Evolutionary conservation across 37 sponge, comb jelly and placozoan genomes (phyloP).

Genomic region (Theonella swinhoei): DNA sequence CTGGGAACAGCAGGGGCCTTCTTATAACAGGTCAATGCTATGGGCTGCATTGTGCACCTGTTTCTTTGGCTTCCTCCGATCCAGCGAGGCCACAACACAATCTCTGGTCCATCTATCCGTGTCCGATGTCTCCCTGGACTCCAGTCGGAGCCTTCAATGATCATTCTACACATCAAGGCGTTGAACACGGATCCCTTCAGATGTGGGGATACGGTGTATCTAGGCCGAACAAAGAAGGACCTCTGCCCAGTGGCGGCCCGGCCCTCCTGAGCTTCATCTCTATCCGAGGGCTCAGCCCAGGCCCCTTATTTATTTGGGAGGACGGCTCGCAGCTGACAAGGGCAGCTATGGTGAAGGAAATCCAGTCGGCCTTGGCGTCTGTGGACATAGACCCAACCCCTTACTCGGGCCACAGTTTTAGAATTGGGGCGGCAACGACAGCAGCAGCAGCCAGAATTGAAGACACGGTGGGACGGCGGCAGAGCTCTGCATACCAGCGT

Average conservation of each 20-base stretch:
- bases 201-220: slow-evolving; percentile 9
- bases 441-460: not conserved
- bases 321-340: not conserved
- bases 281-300: not conserved
- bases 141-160: slow-evolving; percentile 8
- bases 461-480: not conserved
- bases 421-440: slow-evolving; percentile 4
- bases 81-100: not conserved
- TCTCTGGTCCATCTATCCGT: not conserved
- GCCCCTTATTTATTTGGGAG: not conserved
- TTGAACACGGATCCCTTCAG: slow-evolving; percentile 58
- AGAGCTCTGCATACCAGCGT: not conserved
- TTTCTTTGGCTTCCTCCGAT: not conserved
- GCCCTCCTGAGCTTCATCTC: not conserved
- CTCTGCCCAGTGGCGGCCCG: slow-evolving; percentile 46
- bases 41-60: not conserved
- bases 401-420: slow-evolving; percentile 3
- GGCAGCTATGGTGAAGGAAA: not conserved
- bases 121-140: not conserved
- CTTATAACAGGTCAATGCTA: not conserved
- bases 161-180: slow-evolving; percentile 31
- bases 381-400: not conserved
- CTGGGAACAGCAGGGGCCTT: not conserved
- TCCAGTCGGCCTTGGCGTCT: not conserved
- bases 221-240: slow-evolving; percentile 29